Percentiles rank a stretch among this genome's conserved stretches.
These are phyloP conservation scores for Lophochroa leadbeateri DNA, from an alignment of 2,113 vertebrate genomes.

Conservation along the genomic window DNA sequence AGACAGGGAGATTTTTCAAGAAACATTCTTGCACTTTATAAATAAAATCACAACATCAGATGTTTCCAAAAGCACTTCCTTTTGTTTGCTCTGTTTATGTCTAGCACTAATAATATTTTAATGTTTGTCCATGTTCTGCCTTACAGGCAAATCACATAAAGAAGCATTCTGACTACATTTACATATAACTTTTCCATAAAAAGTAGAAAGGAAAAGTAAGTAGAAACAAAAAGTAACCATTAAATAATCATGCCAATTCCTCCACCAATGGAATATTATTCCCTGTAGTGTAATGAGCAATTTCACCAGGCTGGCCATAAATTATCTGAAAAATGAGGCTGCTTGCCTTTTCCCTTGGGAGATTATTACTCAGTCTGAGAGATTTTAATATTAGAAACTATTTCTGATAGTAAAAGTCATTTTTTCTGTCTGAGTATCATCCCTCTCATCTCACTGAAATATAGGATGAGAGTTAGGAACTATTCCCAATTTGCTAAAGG, in stretches of 20 bases:
- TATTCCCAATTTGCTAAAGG: neutral
- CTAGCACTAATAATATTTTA: neutral
- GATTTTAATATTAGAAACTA: slow-evolving; percentile 39
- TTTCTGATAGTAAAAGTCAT: neutral
- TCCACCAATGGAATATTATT: slow-evolving; percentile 18
- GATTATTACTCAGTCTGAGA: slow-evolving; percentile 42
- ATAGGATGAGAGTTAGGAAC: neutral
- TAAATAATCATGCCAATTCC: slow-evolving; percentile 51
- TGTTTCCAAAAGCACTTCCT: neutral
- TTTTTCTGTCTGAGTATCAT: slow-evolving; percentile 19
- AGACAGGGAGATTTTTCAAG: neutral
- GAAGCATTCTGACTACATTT: slow-evolving; percentile 15
- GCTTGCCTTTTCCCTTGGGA: slow-evolving; percentile 52
- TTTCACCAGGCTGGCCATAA: slow-evolving; percentile 54
- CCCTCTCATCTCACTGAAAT: slow-evolving; percentile 23
- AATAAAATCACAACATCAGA: neutral
- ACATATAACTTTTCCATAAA: neutral
- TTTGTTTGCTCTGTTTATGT: neutral
- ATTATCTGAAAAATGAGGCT: slow-evolving; percentile 59
- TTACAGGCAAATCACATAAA: neutral
- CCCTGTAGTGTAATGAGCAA: slow-evolving; percentile 46
- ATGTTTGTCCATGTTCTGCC: neutral
- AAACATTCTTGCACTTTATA: neutral
- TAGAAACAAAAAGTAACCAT: slow-evolving; percentile 15
- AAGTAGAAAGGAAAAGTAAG: slow-evolving; percentile 5